Base-by-base conservation (phyloP, 92 coral and sea anemone genomes). In the Montipora capitata region DNA sequence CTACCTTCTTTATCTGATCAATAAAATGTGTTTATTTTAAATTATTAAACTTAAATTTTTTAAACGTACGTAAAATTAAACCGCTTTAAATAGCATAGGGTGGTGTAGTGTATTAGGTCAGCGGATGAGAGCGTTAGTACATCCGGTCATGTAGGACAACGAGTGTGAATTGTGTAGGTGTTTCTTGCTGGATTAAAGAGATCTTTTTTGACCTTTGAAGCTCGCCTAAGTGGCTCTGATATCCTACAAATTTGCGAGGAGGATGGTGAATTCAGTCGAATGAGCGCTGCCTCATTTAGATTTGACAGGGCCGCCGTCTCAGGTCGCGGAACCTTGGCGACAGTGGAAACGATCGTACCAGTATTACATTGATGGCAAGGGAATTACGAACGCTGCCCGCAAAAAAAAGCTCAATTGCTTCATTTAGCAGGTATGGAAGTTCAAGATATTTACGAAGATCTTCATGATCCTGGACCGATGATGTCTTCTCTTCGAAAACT, bases 381-480 rank as follows among this genome's bases (percentile, higher is more conserved):
- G 94, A 48, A 72, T 93, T 40, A 90, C 87, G 8, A 78, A 90
- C 20, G 78, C 92, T 42, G 81, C 38, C 20, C 62, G 74, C 77
- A 90, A 90, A 49, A 27, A 27, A 27, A 69, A 9, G 80, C 92
- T n/a, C 94, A 93, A 40, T 57, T 90, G 40, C 79, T 83, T 40
- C 93, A 93, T 71, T 93, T 93, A 43, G 96, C 91, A 2, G 95
- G 91, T 9, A 44, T 92, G 61, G 93, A 79, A 51, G 48, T 92
- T 18, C 93, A 92, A 65, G 85, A 92, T 63, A 14, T 89, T 2
- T 93, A 68, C 72, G 86, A 89, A 66, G 93, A 93, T 62, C 91
- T 85, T 56, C 86, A 10, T 11, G 89, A 87, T 62, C 94, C 86
- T 11, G 91, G 85, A 5, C 96, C n/a, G 90, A 92, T 72, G 58